A percentile compares a stretch with the other conserved stretches of the same genome.
Evolutionary conservation across 2,113 vertebrate species (phyloP).

Genomic region (Colistium nudipinnis): DNA sequence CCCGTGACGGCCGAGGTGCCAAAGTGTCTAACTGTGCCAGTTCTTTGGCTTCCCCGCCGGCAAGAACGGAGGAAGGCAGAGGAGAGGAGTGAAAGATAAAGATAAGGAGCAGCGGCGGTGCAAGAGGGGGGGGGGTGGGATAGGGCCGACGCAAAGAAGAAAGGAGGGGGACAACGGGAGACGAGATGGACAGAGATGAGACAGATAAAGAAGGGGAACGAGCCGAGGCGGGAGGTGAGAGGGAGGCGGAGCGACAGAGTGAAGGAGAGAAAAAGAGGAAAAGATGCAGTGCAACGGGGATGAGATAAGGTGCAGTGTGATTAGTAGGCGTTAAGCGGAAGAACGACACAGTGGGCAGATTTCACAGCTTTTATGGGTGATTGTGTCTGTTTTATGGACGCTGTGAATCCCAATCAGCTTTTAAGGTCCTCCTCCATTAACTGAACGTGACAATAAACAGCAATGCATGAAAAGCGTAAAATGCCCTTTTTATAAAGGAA

Average conservation of each 20-base stretch:
- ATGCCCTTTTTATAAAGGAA: no score
- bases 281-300: neutral
- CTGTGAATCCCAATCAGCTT: constrained; percentile 11
- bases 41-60: constrained; percentile 19
- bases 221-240: constrained; percentile 30
- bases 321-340: neutral
- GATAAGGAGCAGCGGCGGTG: constrained; percentile 26
- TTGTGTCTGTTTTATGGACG: constrained; percentile 1
- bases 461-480: constrained; percentile 6
- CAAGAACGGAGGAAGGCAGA: constrained; percentile 28
- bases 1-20: constrained; percentile 28
- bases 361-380: neutral
- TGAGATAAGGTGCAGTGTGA: neutral
- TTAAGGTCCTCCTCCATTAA: neutral
- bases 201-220: constrained; percentile 28
- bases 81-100: constrained; percentile 32
- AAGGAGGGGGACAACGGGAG: neutral
- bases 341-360: neutral
- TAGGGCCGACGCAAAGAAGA: constrained; percentile 24
- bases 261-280: neutral
- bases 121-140: constrained; percentile 23
- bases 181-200: constrained; percentile 44
- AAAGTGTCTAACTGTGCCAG: constrained; percentile 40
- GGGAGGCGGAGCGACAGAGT: neutral
- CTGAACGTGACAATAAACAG: neutral